These are phyloP conservation scores for Daubentonia madagascariensis DNA, from an alignment of 2,113 vertebrate genomes.

Conservation along the genomic window DNA sequence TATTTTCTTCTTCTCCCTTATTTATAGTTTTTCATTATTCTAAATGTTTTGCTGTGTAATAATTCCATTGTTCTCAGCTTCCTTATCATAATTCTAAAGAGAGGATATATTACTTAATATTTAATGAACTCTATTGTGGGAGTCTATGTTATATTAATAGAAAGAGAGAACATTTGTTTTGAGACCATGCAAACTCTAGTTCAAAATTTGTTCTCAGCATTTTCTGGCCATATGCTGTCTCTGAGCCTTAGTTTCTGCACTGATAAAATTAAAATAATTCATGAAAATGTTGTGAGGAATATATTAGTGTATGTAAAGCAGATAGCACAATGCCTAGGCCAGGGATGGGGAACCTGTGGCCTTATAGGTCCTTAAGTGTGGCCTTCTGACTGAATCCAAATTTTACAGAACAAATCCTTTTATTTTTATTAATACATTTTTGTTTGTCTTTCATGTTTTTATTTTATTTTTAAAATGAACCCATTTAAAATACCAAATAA, in stretches of 20 bases:
- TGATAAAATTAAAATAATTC: not conserved
- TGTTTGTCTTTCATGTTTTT: no score
- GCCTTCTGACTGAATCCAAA: no score
- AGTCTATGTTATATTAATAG: not conserved
- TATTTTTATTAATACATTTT: no score
- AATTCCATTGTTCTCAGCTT: not conserved
- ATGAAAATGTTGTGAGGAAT: not conserved
- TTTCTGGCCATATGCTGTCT: not conserved
- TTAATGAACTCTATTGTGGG: not conserved
- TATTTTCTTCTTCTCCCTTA: not conserved
- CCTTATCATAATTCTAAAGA: not conserved
- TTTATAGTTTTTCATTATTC: not conserved
- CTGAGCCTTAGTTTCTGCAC: not conserved
- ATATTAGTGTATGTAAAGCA: not conserved
- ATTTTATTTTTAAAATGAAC: no score
- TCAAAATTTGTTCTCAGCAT: not conserved
- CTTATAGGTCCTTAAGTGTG: no score
- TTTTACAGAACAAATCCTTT: no score
- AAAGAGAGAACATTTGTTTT: not conserved
- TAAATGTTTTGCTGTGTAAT: not conserved
- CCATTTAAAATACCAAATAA: no score
- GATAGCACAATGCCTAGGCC: not conserved
- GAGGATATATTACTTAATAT: not conserved
- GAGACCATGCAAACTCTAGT: not conserved
- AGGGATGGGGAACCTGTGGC: no score